These are phyloP conservation scores for Macropodus opercularis DNA, from an alignment of 2,797 vertebrate genomes.

Conservation along the genomic window DNA sequence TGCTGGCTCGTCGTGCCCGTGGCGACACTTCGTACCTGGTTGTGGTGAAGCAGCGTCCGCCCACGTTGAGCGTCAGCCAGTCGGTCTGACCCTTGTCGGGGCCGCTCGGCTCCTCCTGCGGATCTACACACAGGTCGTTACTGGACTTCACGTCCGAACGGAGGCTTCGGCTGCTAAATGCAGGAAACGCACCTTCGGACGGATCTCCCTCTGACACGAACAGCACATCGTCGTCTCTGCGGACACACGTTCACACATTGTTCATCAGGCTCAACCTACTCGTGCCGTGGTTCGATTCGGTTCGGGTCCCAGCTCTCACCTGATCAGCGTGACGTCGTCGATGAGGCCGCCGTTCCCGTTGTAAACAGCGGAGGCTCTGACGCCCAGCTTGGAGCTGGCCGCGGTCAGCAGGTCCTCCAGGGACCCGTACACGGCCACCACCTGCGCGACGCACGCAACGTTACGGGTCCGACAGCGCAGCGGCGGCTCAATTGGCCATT, in stretches of 20 bases:
- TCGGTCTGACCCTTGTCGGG: conserved; percentile 78
- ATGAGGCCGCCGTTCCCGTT: conserved; percentile 91
- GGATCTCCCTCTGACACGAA: conserved; percentile 89
- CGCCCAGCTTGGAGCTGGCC: conserved; percentile 88
- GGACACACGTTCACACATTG: not conserved
- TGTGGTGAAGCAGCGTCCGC: conserved; percentile 91
- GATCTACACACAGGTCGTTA: conserved; percentile 45
- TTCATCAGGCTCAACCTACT: too few relatives aligned
- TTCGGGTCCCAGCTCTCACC: conserved; percentile 65
- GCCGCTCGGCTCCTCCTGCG: conserved; percentile 75
- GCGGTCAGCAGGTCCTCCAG: conserved; percentile 88
- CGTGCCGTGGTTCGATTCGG: too few relatives aligned
- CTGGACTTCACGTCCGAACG: not conserved
- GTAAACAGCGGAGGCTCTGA: conserved; percentile 88
- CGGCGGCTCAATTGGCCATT: conserved; percentile 8
- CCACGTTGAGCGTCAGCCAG: conserved; percentile 92
- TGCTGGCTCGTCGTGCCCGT: too few relatives aligned
- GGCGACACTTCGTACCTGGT: conserved; percentile 85
- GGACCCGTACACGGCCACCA: conserved; percentile 89
- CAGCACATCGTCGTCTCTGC: conserved; percentile 90
- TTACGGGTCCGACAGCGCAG: too few relatives aligned
- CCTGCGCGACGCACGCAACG: conserved; percentile 71
- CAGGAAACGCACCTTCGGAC: conserved; percentile 78
- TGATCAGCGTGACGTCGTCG: conserved; percentile 89
- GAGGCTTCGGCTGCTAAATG: too few relatives aligned